A percentile compares a stretch with the other conserved stretches of the same genome.
phyloP scores from a whole-genome alignment of 2,888 invertebrate genomes.

The Hydrotaea cyrtoneurina region DNA sequence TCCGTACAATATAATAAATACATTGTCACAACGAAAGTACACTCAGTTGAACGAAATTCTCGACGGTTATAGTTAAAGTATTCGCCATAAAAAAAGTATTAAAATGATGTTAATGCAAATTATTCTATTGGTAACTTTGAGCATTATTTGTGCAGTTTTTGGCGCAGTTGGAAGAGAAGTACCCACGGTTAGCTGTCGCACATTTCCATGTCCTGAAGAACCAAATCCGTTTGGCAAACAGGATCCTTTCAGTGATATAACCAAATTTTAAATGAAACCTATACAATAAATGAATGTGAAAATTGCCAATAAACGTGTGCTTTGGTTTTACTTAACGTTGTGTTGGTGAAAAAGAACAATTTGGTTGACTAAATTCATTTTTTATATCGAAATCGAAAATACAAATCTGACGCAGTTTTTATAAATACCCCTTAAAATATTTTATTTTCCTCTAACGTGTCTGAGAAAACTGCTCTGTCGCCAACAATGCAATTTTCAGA shows the following conservation, averaged over 20 bases:
- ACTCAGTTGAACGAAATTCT: no score
- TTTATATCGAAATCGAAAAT: no score
- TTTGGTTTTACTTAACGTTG: background rate
- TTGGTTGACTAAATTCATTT: no score
- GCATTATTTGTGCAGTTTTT: background rate
- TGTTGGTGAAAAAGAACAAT: no score
- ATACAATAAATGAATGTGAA: background rate
- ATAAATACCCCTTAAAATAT: no score
- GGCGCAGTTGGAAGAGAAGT: background rate
- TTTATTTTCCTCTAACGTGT: no score
- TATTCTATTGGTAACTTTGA: background rate
- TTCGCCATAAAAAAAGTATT: background rate
- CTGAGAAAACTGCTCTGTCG: no score
- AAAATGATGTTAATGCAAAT: background rate
- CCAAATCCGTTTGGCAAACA: background rate
- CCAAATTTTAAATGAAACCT: background rate
- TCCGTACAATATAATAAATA: no score
- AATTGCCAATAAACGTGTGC: background rate
- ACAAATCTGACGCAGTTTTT: no score
- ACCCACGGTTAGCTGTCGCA: background rate
- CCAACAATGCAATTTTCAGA: no score
- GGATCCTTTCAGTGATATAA: slow-evolving; percentile 1
- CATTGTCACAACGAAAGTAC: no score
- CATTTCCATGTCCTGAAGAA: background rate
- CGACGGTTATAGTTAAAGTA: background rate